phyloP scores from a whole-genome alignment of 2,888 invertebrate species.

The Scaeva pyrastri region DNA sequence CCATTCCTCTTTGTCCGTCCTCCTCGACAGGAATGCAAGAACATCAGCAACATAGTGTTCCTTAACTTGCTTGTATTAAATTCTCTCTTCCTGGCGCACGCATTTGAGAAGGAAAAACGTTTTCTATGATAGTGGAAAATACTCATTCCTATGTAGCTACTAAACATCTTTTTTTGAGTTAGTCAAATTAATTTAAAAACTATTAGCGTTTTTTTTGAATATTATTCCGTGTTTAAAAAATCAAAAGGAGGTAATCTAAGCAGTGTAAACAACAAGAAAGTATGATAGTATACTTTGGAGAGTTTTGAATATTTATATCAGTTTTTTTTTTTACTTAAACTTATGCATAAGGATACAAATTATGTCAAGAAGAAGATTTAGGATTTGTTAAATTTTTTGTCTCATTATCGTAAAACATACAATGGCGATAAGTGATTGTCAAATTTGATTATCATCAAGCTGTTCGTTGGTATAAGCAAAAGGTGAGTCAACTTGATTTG shows the following conservation, averaged over 20 bases:
- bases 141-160: no score
- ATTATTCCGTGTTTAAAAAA: slow-evolving; percentile 13
- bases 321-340: no score
- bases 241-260: neutral
- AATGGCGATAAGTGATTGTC: no score
- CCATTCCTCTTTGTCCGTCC: neutral
- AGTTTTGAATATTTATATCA: neutral
- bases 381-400: no score
- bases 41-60: neutral
- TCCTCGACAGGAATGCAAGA: neutral
- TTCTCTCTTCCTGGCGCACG: neutral
- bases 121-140: no score
- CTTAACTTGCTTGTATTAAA: neutral
- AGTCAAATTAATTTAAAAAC: slow-evolving; percentile 55
- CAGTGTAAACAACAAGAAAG: neutral
- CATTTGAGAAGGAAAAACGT: neutral
- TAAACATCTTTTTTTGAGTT: neutral
- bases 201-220: slow-evolving; percentile 40
- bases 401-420: no score
- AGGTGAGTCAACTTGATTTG: no score
- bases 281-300: neutral
- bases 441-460: no score
- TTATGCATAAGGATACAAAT: no score
- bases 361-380: no score
- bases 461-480: no score